Percentiles rank a stretch among this genome's conserved stretches.
These are phyloP conservation scores for Thalassophryne amazonica DNA, from an alignment of 2,797 vertebrate species.

Conservation along the genomic window DNA sequence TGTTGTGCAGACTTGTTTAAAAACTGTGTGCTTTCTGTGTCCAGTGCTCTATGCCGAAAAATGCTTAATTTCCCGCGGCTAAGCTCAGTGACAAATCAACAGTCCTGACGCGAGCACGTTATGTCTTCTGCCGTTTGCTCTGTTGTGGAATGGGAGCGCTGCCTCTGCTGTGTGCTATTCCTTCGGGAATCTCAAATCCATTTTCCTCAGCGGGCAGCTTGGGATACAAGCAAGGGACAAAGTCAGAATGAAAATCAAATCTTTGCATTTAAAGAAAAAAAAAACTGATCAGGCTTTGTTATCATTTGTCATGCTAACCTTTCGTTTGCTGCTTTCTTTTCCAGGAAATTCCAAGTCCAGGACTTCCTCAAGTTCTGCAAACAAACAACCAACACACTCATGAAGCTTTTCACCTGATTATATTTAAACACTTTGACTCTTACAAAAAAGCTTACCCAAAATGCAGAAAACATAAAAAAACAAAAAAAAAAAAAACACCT, in stretches of 20 bases:
- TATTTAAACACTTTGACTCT: not conserved
- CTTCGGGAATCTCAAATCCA: slow-evolving; percentile 39
- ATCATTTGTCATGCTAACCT: slow-evolving; percentile 74
- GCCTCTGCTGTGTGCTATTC: slow-evolving; percentile 41
- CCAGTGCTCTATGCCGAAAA: no score
- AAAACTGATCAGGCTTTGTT: no score
- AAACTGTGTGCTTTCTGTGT: no score
- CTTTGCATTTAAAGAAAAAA: not conserved
- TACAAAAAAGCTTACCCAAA: not conserved
- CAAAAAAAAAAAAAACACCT: not conserved
- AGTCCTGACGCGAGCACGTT: slow-evolving; percentile 22
- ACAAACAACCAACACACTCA: no score
- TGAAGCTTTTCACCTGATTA: not conserved
- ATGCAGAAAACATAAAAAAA: not conserved
- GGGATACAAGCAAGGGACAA: slow-evolving; percentile 7
- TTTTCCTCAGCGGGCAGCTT: slow-evolving; percentile 54
- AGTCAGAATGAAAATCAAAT: not conserved
- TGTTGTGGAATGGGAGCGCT: slow-evolving; percentile 50
- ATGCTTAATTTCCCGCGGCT: no score
- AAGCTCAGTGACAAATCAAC: no score
- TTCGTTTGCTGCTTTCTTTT: slow-evolving; percentile 67
- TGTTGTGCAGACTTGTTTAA: no score
- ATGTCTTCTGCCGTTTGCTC: slow-evolving; percentile 81
- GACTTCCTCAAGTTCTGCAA: slow-evolving; percentile 84
- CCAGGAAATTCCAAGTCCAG: slow-evolving; percentile 54